Percentiles rank a stretch among this genome's conserved stretches.
Conservation (phyloP, 2,888 invertebrate species). For the Andrena trimmerana region DNA sequence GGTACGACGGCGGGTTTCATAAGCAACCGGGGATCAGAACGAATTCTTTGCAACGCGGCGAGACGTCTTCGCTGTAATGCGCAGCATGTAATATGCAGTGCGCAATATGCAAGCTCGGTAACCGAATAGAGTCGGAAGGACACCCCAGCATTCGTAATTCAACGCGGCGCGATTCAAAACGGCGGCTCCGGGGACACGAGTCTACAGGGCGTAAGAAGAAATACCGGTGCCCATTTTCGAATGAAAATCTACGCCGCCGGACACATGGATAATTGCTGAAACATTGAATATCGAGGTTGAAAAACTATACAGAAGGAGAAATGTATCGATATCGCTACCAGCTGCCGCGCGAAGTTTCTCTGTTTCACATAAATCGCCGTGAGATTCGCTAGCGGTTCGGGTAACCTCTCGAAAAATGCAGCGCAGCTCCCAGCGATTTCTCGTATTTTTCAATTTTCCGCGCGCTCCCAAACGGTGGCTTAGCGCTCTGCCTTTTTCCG, state of each 20-base stretch:
- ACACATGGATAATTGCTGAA: too few relatives aligned
- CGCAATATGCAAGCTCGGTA: slow-evolving; percentile 47
- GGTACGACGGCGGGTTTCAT: slow-evolving; percentile 38
- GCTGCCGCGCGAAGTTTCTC: neutral
- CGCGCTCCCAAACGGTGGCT: slow-evolving; percentile 12
- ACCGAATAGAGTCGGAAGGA: slow-evolving; percentile 48
- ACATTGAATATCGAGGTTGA: too few relatives aligned
- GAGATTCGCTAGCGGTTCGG: neutral
- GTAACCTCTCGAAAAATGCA: slow-evolving; percentile 12
- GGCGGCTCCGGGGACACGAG: slow-evolving; percentile 30
- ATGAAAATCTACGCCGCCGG: neutral
- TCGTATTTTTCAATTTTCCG: slow-evolving; percentile 44
- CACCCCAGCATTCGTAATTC: slow-evolving; percentile 43
- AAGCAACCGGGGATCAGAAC: slow-evolving; percentile 47
- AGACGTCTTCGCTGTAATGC: slow-evolving; percentile 47
- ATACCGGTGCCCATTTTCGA: neutral
- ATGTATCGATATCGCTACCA: too few relatives aligned
- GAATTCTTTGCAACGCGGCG: slow-evolving; percentile 48
- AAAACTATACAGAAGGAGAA: too few relatives aligned
- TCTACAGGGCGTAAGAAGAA: neutral
- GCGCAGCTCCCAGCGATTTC: neutral
- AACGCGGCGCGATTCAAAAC: slow-evolving; percentile 46
- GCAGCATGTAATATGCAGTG: slow-evolving; percentile 50
- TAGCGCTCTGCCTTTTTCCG: slow-evolving; percentile 26
- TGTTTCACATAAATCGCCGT: slow-evolving; percentile 3